Conservation (phyloP, 2,888 invertebrate genomes). For the Cremastobaeus sp. region DNA sequence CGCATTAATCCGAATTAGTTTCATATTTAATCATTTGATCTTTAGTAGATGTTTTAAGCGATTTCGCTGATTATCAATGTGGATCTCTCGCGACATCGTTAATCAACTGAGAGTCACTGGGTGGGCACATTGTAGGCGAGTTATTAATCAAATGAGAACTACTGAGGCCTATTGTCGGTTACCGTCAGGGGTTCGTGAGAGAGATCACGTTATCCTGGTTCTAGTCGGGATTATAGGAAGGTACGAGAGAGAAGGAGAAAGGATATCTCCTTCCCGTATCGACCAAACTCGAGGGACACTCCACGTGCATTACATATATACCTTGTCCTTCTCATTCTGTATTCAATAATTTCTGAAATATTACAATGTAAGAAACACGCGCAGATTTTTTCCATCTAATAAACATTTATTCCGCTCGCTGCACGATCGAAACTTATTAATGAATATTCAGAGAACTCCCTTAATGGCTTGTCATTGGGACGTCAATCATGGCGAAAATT, state of each 20-base stretch:
- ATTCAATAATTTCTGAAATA: no score
- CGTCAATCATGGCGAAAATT: constrained; percentile 35
- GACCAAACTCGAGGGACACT: constrained; percentile 65
- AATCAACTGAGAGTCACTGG: constrained; percentile 78
- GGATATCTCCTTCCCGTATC: constrained; percentile 69
- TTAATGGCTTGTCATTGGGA: constrained; percentile 22
- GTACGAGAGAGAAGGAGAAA: constrained; percentile 30
- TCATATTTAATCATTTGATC: constrained; percentile 32
- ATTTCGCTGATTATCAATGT: constrained; percentile 36
- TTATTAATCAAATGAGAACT: constrained; percentile 79
- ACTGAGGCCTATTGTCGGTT: constrained; percentile 76
- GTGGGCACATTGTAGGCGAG: constrained; percentile 74
- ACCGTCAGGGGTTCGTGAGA: constrained; percentile 69
- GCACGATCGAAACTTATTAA: no score
- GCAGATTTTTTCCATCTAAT: no score
- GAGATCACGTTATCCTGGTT: constrained; percentile 59
- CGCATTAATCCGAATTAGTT: constrained; percentile 12
- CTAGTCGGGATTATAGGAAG: constrained; percentile 52
- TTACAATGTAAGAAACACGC: no score
- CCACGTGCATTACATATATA: constrained; percentile 50
- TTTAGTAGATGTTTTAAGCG: constrained; percentile 5
- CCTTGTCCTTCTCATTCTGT: no score
- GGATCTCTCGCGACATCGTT: constrained; percentile 68
- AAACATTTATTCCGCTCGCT: no score
- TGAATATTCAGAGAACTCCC: constrained; percentile 21